Evolutionary conservation across 2,797 vertebrate species (phyloP), one percentile per base, ranked within the genome.

Genomic region (Apodemus agrarius): DNA sequence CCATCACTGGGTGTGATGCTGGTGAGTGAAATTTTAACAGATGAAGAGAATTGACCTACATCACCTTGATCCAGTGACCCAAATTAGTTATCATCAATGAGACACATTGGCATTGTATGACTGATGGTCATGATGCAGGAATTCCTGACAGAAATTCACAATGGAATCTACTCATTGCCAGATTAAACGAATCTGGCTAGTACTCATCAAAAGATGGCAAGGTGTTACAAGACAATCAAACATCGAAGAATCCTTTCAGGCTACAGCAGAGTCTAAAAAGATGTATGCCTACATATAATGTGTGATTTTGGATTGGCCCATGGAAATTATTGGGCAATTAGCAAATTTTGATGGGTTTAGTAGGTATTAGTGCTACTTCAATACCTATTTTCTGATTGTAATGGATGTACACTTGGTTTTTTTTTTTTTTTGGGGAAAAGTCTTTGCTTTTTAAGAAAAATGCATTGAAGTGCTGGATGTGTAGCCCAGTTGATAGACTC

Each of bases 361-460:
- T 54, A 31, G 37, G 22, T 88, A 17, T 46, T 22, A 54, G 43
- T 22, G 21, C 74, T 40, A 61, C 4, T 11, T 24, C 14, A 65
- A 1, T 49, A 31, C 54, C 54, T 59, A 40, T 29, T 57, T 75
- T 57, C n/a, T 90, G 65, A 76, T 57, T 83, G 43, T 72, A 29
- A 78, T 63, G 43, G 5, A 6, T 57, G 2, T 69, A 54, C 0
- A 82, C 11, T 87, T 57, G 21, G 6, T 49, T 49, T 49, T 14
- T 63, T 87, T 57, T 16, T 1, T 49, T 49, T 49, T 14, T 63
- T 29, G 61, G 52, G 59, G 6, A 29, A 79, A 82, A 21, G 7
- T 78, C 49, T n/a, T 93, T 92, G 24, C 11, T 93, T 76, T 93
- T n/a, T 69, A 46, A 34, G 40, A 75, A 82, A 78, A 43, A 82